Evolutionary conservation across 2,113 vertebrate species (phyloP), one percentile per base, ranked within the genome.

Genomic region (Apteryx owenii): DNA sequence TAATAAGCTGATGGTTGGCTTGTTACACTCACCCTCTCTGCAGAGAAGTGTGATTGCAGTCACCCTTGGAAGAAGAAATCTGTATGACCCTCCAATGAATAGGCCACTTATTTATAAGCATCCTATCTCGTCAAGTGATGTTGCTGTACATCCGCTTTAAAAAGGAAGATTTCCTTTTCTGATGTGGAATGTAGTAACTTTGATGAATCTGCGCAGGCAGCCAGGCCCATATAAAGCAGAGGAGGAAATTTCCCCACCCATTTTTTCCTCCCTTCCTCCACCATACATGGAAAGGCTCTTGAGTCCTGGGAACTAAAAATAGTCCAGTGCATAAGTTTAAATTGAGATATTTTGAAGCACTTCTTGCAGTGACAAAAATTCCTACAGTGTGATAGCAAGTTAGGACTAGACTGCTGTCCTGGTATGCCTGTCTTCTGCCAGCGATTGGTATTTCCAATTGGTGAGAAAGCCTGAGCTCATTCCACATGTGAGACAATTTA

Each of bases 321-420:
- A 97, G 60, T 86, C 48, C 64, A 78, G 64, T 38, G 89, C 93
- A 91, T 93, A 95, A 85, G 81, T 95, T 96, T 97, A 91, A 97
- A 96, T 91, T 91, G 76, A 97, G 91, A 90, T 95, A 96, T 91
- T 97, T 96, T 96, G 88, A 97, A 94, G 85, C 87, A 93, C 97
- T 94, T 95, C 68, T 88, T 91, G 68, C 71, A 95, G 42, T 94
- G 72, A 93, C 42, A 93, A 13, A 88, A 90, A 94, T 96, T 96
- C 90, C 86, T 92, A 51, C 7, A 40, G 53, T 75, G 65, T 64
- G 95, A 88, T 94, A 91, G 93, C 88, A 95, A 91, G 42, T 88
- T 80, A 88, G 64, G 76, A 86, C 81, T 42, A 81, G 85, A 71
- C 8, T n/a, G 40, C 48, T 85, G 17, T 71, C 72, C 71, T 95